These are phyloP conservation scores for Dynastes hyllus DNA, from an alignment of 2,888 invertebrate genomes.

Conservation along the genomic window DNA sequence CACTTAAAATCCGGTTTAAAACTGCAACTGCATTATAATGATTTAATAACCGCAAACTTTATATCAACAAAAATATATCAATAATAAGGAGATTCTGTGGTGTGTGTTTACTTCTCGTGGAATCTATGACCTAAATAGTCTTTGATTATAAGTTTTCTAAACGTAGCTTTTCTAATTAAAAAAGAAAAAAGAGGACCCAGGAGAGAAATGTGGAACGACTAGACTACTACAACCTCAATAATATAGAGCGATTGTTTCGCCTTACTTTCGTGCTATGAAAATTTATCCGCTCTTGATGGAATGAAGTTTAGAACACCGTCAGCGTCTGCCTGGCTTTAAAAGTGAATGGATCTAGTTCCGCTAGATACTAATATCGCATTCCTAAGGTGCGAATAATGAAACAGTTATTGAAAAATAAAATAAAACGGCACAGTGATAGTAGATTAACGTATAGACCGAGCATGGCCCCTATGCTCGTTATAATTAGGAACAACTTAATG, in stretches of 20 bases:
- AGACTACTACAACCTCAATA: conserved; percentile 64
- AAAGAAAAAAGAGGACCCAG: conserved; percentile 46
- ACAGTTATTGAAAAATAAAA: conserved; percentile 63
- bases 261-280: conserved; percentile 67
- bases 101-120: conserved; percentile 2
- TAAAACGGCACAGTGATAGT: conserved; percentile 56
- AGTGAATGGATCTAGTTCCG: conserved; percentile 55
- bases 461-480: conserved; percentile 54
- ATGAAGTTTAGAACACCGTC: conserved; percentile 40
- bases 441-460: conserved; percentile 45
- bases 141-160: conserved; percentile 44
- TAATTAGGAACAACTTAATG: conserved; percentile 51
- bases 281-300: conserved; percentile 55
- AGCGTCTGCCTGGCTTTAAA: conserved; percentile 43
- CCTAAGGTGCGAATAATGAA: conserved; percentile 60
- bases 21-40: conserved; percentile 7
- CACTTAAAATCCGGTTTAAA: conserved; percentile 33
- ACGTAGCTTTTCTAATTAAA: conserved; percentile 41
- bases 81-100: conserved; percentile 13
- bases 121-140: conserved; percentile 29
- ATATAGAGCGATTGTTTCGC: conserved; percentile 66
- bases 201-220: conserved; percentile 64
- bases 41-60: conserved; percentile 10
- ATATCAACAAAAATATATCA: not conserved
- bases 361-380: conserved; percentile 58